These are phyloP conservation scores for Hesperia comma DNA, from an alignment of 2,888 invertebrate genomes.

Conservation along the genomic window DNA sequence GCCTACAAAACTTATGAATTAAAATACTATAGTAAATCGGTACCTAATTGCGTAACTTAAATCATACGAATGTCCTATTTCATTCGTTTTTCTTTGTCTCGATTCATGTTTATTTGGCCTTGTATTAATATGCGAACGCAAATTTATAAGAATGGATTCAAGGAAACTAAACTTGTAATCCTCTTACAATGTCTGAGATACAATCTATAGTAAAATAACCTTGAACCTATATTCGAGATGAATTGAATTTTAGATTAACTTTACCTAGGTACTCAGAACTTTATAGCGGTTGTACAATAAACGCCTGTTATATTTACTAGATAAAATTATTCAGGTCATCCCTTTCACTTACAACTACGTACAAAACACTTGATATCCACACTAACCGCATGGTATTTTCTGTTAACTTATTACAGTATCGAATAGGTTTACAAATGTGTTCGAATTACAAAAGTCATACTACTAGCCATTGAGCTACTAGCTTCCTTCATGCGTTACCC, in stretches of 20 bases:
- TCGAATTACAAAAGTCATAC: too few species aligned
- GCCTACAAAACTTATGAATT: constrained; percentile 54
- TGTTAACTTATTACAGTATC: neutral
- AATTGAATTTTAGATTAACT: neutral
- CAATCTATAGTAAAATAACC: constrained; percentile 17
- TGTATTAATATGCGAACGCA: constrained; percentile 33
- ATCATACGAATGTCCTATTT: constrained; percentile 58
- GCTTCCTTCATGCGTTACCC: neutral
- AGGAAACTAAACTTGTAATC: constrained; percentile 9
- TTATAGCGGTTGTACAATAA: neutral
- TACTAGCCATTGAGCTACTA: too few species aligned
- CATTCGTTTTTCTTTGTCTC: constrained; percentile 62
- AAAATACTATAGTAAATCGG: constrained; percentile 46
- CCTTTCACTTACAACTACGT: constrained; percentile 25
- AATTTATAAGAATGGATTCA: neutral
- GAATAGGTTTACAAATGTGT: too few species aligned
- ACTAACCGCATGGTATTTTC: constrained; percentile 1
- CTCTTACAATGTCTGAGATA: neutral
- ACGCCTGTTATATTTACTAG: neutral
- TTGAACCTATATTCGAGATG: constrained; percentile 10
- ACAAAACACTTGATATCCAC: constrained; percentile 2
- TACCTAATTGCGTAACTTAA: constrained; percentile 69
- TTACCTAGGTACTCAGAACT: too few species aligned
- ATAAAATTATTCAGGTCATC: constrained; percentile 32
- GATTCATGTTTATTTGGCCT: constrained; percentile 38